Evolutionary conservation across 1,140 invertebrate genomes (phyloP).

Genomic region (Megalonaias nervosa): DNA sequence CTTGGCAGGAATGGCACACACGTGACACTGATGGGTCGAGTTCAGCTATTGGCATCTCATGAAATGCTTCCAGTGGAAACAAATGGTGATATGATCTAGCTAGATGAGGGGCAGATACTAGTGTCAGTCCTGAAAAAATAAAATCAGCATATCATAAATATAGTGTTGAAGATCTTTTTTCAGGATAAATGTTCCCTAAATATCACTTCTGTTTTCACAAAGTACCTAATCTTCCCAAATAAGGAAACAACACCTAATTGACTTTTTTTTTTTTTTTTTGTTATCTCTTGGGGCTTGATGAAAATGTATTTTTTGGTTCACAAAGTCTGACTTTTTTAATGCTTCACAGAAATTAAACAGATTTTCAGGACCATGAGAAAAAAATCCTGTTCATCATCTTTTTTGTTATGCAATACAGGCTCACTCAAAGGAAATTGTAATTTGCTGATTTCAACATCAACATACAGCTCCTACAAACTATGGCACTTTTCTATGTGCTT

Average conservation of each 20-base stretch:
- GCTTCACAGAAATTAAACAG: too few relatives aligned
- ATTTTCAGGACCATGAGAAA: too few relatives aligned
- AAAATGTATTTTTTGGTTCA: too few relatives aligned
- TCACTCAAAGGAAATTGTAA: too few relatives aligned
- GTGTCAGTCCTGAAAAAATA: slow-evolving; percentile 79
- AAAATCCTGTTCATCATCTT: too few relatives aligned
- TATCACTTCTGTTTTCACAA: background rate
- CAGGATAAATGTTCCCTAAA: background rate
- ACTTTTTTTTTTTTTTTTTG: background rate
- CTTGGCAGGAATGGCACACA: background rate
- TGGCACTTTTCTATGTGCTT: too few relatives aligned
- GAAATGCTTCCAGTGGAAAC: slow-evolving; percentile 91
- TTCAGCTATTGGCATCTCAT: slow-evolving; percentile 74
- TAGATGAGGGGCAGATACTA: slow-evolving; percentile 98
- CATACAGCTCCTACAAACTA: too few relatives aligned
- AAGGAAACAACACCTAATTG: background rate
- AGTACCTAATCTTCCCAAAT: background rate
- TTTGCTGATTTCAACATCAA: too few relatives aligned
- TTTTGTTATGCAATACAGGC: too few relatives aligned
- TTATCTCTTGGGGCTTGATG: background rate
- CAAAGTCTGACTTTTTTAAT: too few relatives aligned
- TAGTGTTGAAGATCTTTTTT: background rate
- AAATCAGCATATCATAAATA: slow-evolving; percentile 5
- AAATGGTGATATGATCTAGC: slow-evolving; percentile 97
- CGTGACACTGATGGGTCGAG: slow-evolving; percentile 7